These are phyloP conservation scores for Sinocyclocheilus anophthalmus DNA, from an alignment of 2,113 vertebrate genomes.

Conservation along the genomic window DNA sequence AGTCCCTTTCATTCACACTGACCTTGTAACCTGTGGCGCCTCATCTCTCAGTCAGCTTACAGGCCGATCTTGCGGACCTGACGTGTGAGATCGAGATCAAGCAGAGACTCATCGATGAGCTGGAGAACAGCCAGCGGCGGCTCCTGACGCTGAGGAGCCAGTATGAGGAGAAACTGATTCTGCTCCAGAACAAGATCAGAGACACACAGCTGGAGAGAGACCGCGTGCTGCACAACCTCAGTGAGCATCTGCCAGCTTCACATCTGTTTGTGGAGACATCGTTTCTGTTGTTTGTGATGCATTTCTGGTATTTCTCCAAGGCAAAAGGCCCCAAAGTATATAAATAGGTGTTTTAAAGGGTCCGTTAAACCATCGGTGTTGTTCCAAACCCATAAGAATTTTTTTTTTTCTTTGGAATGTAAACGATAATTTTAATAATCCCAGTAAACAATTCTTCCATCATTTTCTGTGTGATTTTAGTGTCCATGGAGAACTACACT, in stretches of 20 bases:
- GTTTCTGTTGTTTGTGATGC: background rate
- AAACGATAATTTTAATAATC: background rate
- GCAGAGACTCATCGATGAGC: constrained; percentile 95
- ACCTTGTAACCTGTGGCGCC: background rate
- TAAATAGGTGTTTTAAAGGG: background rate
- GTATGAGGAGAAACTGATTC: constrained; percentile 95
- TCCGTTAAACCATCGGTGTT: no score
- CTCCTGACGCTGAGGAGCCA: constrained; percentile 93
- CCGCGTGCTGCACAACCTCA: constrained; percentile 94
- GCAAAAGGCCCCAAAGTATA: background rate
- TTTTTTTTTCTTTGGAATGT: no score
- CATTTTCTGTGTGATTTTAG: constrained; percentile 54
- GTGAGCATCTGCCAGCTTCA: constrained; percentile 70
- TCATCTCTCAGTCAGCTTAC: constrained; percentile 81
- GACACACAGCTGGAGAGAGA: constrained; percentile 96
- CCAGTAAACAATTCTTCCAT: background rate
- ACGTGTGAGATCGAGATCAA: constrained; percentile 99
- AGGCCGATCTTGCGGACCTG: constrained; percentile 91
- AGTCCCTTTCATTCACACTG: background rate
- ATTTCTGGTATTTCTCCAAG: background rate
- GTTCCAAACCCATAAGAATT: no score
- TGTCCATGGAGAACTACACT: constrained; percentile 95
- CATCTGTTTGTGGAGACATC: background rate
- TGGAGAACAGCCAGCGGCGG: constrained; percentile 95
- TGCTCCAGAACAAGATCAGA: constrained; percentile 95